phyloP scores from a whole-genome alignment of 2,797 vertebrate species.

The Oryzias dopingdopingensis region DNA sequence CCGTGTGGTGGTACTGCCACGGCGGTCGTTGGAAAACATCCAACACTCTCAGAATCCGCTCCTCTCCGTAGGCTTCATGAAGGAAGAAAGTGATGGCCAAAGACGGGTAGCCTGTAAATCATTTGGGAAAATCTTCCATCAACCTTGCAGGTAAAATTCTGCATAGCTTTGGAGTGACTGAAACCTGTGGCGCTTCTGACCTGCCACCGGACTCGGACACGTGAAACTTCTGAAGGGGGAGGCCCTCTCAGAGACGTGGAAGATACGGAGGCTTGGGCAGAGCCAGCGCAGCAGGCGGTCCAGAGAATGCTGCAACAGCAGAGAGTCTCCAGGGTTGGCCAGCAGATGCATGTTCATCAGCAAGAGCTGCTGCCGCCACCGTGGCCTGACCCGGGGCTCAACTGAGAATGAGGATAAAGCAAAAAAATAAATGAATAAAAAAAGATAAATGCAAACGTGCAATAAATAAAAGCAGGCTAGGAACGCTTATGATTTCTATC shows the following conservation, averaged over 20 bases:
- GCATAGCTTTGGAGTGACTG: neutral
- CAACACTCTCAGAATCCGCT: conserved; percentile 83
- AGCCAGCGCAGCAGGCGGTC: conserved; percentile 84
- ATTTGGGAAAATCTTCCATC: conserved; percentile 13
- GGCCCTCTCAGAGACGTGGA: conserved; percentile 87
- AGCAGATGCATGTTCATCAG: conserved; percentile 88
- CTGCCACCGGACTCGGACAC: conserved; percentile 60
- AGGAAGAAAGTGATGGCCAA: conserved; percentile 90
- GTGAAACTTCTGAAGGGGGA: conserved; percentile 67
- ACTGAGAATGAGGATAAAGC: conserved; percentile 40
- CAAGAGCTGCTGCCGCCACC: conserved; percentile 56
- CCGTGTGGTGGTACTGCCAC: conserved; percentile 83
- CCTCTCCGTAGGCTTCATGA: conserved; percentile 83
- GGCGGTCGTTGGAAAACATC: conserved; percentile 87
- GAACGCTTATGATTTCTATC: neutral
- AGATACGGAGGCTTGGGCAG: conserved; percentile 81
- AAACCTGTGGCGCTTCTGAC: conserved; percentile 26
- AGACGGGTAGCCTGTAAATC: conserved; percentile 79
- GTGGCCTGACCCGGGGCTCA: conserved; percentile 43
- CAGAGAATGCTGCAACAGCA: conserved; percentile 84
- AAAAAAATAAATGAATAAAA: neutral
- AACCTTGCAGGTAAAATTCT: conserved; percentile 5
- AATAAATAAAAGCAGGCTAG: neutral
- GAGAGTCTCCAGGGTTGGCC: conserved; percentile 80
- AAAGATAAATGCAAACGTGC: neutral